A percentile compares a stretch with the other conserved stretches of the same genome.
Evolutionary conservation across 2,797 vertebrate genomes (phyloP).

Genomic region (Pangasius larnaudii): DNA sequence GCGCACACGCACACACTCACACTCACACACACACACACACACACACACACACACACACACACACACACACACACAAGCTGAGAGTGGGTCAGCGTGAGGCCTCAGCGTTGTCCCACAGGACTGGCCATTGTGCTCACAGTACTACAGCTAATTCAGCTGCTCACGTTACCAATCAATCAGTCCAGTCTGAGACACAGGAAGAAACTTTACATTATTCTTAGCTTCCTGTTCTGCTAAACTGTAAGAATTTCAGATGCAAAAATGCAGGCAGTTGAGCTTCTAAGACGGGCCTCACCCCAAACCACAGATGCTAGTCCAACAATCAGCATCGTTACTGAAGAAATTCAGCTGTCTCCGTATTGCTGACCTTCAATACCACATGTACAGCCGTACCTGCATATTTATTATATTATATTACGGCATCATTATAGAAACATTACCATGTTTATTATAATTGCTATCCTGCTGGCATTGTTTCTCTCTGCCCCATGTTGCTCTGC

Average conservation of each 20-base stretch:
- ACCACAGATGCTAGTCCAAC: not conserved
- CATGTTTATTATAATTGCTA: not conserved
- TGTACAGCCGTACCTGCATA: not conserved
- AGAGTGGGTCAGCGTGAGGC: not conserved
- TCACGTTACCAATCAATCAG: not conserved
- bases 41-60: not conserved
- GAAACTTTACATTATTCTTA: not conserved
- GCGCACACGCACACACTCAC: not conserved
- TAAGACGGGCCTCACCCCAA: not conserved
- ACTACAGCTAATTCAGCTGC: not conserved
- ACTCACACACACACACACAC: not conserved
- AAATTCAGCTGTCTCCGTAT: not conserved
- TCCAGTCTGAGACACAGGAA: not conserved
- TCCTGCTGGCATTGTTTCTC: not conserved
- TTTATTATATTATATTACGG: not conserved
- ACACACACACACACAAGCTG: not conserved
- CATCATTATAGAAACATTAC: not conserved
- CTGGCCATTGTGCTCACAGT: not conserved
- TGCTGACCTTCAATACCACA: not conserved
- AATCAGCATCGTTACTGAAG: not conserved
- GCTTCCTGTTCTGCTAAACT: constrained; percentile 1
- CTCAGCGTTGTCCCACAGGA: not conserved
- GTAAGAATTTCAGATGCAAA: not conserved
- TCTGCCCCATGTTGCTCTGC: not conserved
- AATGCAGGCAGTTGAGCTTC: not conserved